These are phyloP conservation scores for Caenorhabditis remanei DNA, from an alignment of 1,140 invertebrate species.

Conservation along the genomic window DNA sequence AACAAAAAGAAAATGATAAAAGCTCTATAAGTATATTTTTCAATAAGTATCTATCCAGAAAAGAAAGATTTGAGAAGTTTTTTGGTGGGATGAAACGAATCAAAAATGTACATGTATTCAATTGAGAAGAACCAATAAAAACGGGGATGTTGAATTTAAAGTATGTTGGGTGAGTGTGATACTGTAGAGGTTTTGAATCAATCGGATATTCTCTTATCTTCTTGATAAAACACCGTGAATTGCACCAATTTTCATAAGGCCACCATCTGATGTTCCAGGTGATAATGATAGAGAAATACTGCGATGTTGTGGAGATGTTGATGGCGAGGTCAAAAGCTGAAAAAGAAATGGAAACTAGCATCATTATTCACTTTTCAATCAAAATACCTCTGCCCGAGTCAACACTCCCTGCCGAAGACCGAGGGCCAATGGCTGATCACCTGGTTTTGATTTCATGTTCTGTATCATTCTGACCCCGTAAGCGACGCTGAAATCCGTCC, in stretches of 20 bases:
- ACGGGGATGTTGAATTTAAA: not conserved
- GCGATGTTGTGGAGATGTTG: conserved; percentile 27
- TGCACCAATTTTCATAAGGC: conserved; percentile 52
- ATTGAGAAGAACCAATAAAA: not conserved
- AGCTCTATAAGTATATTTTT: conserved; percentile 28
- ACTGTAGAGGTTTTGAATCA: not conserved
- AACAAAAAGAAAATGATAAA: conserved; percentile 16
- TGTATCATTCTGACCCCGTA: conserved; percentile 43
- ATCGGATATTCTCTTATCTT: not conserved
- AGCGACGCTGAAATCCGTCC: conserved; percentile 6
- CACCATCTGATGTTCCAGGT: conserved; percentile 46
- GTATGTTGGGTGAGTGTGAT: not conserved
- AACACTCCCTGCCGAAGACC: conserved; percentile 43
- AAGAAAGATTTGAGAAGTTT: not conserved
- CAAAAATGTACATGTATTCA: conserved; percentile 14
- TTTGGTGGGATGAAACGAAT: not conserved
- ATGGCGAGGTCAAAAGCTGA: conserved; percentile 29
- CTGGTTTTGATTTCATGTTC: not conserved
- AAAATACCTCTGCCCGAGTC: conserved; percentile 58
- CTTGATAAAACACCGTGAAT: conserved; percentile 49
- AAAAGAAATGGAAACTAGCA: not conserved
- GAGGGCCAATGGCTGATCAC: not conserved
- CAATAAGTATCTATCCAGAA: conserved; percentile 39
- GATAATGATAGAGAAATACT: conserved; percentile 25
- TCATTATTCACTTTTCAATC: not conserved